Conservation (phyloP, 1,140 invertebrate genomes). For the Diabrotica virgifera region DNA sequence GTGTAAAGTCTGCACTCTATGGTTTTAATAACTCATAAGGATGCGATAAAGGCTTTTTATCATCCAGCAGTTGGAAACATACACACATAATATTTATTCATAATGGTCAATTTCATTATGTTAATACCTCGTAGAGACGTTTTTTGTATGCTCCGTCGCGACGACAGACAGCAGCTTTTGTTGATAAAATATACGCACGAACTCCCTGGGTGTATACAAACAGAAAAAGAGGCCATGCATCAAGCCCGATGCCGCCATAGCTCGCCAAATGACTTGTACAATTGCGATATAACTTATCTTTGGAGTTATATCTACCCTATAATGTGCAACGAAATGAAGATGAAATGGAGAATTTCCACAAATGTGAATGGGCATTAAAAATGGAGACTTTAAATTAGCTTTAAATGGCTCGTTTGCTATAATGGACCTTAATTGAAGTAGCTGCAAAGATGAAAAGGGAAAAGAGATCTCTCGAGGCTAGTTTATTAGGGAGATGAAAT, state of each 20-base stretch:
- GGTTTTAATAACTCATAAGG: too few relatives aligned
- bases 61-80: too few relatives aligned
- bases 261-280: constrained; percentile 41
- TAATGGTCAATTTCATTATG: constrained; percentile 15
- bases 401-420: background rate
- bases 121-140: constrained; percentile 4
- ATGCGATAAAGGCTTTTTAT: too few relatives aligned
- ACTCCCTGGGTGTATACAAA: constrained; percentile 25
- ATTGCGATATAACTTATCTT: constrained; percentile 42
- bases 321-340: constrained; percentile 36
- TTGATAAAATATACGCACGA: constrained; percentile 26
- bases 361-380: constrained; percentile 2
- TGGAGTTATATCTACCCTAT: constrained; percentile 35
- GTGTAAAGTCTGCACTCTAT: too few relatives aligned
- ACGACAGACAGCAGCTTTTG: constrained; percentile 18
- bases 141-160: constrained; percentile 32
- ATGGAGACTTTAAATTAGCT: background rate
- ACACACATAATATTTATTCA: constrained; percentile 11
- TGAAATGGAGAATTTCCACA: constrained; percentile 8
- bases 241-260: constrained; percentile 33
- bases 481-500: too few relatives aligned
- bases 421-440: background rate
- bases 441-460: too few relatives aligned
- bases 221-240: constrained; percentile 31
- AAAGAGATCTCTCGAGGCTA: too few relatives aligned